Evolutionary conservation across 2,888 invertebrate genomes (phyloP), one percentile per base, ranked within the genome.

Genomic region (Anaspis maculata): DNA sequence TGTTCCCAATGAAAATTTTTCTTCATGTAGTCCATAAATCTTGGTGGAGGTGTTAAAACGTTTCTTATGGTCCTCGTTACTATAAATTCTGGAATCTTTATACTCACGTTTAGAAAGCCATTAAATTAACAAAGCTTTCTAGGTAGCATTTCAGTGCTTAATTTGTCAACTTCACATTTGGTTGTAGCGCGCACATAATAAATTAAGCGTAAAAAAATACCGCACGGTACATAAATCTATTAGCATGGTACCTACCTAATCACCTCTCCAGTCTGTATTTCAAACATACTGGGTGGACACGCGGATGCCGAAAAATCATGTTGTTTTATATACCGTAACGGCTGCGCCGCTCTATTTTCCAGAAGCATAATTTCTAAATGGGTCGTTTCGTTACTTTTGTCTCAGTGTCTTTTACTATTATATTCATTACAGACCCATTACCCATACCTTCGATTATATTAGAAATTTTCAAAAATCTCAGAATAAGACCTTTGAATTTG

Each of bases 121-220:
- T 19, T 19, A 19, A 19, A 19, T 19, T 19, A 19, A 19, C 19
- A 19, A 19, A 25, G 25, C 25, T 25, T 12, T 25, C 25, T 25
- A 25, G 25, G 25, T 25, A 25, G 25, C 25, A 25, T 25, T 25
- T 25, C 25, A 25, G 12, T 25, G 25, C 25, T 12, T 25, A 25
- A 25, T 25, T 25, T 25, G 25, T 25, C 25, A 4, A 25, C 12
- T 25, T 25, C 25, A 25, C 3, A 25, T 25, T 25, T 25, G 3
- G 25, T 25, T 25, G 25, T 25, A 9, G 11, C 25, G 25, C 13
- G 13, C 13, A 11, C 3, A 7, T 25, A 25, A 25, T 25, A 25
- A 25, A 25, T 25, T 12, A 25, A 3, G 11, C 25, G 25, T 11
- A 12, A 12, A 25, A 25, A 25, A 25, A 25, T 12, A 25, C 25